Evolutionary conservation across 2,797 vertebrate genomes (phyloP), one percentile per base, ranked within the genome.

Genomic region (Argyrosomus regius): DNA sequence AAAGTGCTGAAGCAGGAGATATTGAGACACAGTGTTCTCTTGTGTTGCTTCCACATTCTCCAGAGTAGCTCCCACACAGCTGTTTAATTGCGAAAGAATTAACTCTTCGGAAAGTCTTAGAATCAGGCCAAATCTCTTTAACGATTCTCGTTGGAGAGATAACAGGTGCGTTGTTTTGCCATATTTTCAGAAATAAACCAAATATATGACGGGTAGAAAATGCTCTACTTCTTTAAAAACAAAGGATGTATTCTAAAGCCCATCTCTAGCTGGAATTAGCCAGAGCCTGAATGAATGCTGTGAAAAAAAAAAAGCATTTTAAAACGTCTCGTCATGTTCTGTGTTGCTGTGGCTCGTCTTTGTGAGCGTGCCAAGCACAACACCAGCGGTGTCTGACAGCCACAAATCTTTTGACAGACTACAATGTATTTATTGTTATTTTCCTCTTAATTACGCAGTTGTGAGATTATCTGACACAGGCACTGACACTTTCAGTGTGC

Each of bases 31-130:
- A 20, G 18, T 66, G 49, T 69, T 77, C 35, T 72, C 18, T 35
- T 43, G 50, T 3, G 48, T 35, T 70, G 48, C 52, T 66, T 70
- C 35, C 43, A 43, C 50, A 31, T n/a, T 18, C 6, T 67, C 22
- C 59, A 77, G 35, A 56, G 81, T 49, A 65, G 28, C 68, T 76
- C 80, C 81, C 64, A 81, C 75, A 82, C 82, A 85, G 72, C 75
- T 75, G 75, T 73, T 64, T 80, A 75, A 61, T 58, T 76, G 69
- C 57, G 59, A 17, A 69, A 75, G 41, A 70, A 60, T 48, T 22
- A 69, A 58, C 43, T 71, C 53, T 58, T n/a, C 49, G 52, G 57
- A 63, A 66, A n/a, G 35, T 58, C 31, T 71, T 6, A 24, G 62
- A 22, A 39, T 49, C 16, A 24, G 41, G 8, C 18, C 49, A 54